Evolutionary conservation across 2,797 vertebrate genomes (phyloP), one percentile per base, ranked within the genome.

Genomic region (Neoniphon sammara): DNA sequence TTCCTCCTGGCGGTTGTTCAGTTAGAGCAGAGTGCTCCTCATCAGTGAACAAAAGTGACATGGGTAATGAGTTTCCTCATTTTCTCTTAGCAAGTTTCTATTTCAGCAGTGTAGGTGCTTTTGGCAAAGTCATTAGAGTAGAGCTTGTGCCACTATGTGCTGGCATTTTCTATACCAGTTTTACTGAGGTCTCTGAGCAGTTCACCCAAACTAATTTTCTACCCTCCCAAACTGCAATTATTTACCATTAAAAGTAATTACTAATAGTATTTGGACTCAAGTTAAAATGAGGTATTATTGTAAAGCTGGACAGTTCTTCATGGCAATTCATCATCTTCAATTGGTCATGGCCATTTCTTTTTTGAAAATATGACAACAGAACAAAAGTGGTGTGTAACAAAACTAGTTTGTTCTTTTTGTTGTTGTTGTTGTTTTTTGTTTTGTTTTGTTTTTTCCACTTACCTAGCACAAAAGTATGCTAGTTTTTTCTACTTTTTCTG

Each of bases 1-100:
- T 25, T 42, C 23, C 50, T 78, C 21, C 47, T 14, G 68, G 84
- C 84, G 52, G 53, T 72, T 70, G 81, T 74, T 69, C 77, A 82
- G 79, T 77, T 78, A n/a, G 68, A 81, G 73, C 46, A 64, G 60
- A 70, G 58, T 44, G 74, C 85, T 27, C 62, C 85, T 91, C 89
- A 88, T 86, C 88, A 88, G 86, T 88, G 86, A 88, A 72, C 75
- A 85, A 83, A 89, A 85, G 65, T 86, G 87, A 91, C 88, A 81
- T n/a, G 84, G 79, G 63, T 90, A 90, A 89, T 88, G 87, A 84
- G 78, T 85, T 88, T 88, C 80, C 81, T 85, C 86, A 83, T 87
- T 91, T 90, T 77, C 82, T 77, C 61, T 52, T 76, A 59, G 77
- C 3, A 1, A 71, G 59, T 64, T 84, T 82, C 81, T 74, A 79